Percentiles rank a stretch among this genome's conserved stretches.
These are phyloP conservation scores for Okamejei kenojei DNA, from an alignment of 2,797 vertebrate species.

Conservation along the genomic window DNA sequence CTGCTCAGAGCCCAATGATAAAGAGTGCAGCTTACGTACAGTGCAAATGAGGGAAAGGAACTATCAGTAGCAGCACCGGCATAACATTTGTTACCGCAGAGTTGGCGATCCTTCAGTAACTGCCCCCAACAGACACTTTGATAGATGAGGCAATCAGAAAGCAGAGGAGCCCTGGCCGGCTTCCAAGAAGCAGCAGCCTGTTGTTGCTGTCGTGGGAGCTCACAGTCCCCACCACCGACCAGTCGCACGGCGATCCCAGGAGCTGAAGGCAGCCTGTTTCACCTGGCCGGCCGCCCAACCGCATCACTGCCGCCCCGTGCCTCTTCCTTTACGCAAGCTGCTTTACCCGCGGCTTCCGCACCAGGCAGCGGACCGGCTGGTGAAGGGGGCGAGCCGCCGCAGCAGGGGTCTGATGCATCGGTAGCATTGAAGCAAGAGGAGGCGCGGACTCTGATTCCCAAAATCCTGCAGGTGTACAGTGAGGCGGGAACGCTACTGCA, in stretches of 20 bases:
- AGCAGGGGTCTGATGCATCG: not conserved
- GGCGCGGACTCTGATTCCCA: not conserved
- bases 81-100: not conserved
- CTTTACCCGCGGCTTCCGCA: not conserved
- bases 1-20: not conserved
- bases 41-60: not conserved
- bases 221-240: not conserved
- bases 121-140: slow-evolving; percentile 45
- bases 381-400: not conserved
- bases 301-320: not conserved
- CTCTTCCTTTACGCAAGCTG: not conserved
- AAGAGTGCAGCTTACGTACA: not conserved
- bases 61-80: not conserved
- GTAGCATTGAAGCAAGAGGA: no score
- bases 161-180: slow-evolving; percentile 33
- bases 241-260: not conserved
- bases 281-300: not conserved
- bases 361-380: not conserved
- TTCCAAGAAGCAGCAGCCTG: slow-evolving; percentile 13
- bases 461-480: not conserved
- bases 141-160: slow-evolving; percentile 39
- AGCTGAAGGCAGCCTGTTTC: slow-evolving; percentile 12
- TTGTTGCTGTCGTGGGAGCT: not conserved
- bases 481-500: no score
- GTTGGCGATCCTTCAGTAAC: slow-evolving; percentile 40